Conservation (phyloP, 2,113 vertebrate species). For the Australoheros scitulus region DNA sequence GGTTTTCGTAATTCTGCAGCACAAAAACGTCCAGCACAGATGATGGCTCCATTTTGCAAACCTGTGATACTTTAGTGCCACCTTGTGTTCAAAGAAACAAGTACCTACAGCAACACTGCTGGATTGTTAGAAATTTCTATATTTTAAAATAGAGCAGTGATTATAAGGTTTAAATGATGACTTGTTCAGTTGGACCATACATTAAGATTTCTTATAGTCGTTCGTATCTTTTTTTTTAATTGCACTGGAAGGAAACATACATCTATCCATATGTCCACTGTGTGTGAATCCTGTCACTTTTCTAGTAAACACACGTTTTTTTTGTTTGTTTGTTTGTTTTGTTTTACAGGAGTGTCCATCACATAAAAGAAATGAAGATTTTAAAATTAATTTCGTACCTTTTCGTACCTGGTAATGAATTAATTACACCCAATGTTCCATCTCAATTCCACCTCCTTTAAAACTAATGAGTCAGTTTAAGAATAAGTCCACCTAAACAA, state of each 20-base stretch:
- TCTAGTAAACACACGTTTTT: not conserved
- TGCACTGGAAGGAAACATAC: no score
- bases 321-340: no score
- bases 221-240: no score
- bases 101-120: not conserved
- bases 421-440: not conserved
- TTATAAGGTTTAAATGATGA: no score
- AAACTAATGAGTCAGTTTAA: not conserved
- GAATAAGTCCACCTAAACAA: not conserved
- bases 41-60: accelerated
- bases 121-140: not conserved
- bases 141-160: no score
- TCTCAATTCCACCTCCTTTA: not conserved
- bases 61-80: slow-evolving; percentile 52
- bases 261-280: not conserved
- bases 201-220: not conserved
- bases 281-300: not conserved
- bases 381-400: no score
- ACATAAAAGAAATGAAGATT: no score
- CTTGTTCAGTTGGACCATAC: not conserved
- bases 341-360: no score
- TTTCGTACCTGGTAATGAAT: no score
- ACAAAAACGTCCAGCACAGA: not conserved
- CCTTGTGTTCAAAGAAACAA: slow-evolving; percentile 55
- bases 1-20: not conserved